phyloP scores from a whole-genome alignment of 1,140 invertebrate genomes.

The Dolichoris vasculosae region DNA sequence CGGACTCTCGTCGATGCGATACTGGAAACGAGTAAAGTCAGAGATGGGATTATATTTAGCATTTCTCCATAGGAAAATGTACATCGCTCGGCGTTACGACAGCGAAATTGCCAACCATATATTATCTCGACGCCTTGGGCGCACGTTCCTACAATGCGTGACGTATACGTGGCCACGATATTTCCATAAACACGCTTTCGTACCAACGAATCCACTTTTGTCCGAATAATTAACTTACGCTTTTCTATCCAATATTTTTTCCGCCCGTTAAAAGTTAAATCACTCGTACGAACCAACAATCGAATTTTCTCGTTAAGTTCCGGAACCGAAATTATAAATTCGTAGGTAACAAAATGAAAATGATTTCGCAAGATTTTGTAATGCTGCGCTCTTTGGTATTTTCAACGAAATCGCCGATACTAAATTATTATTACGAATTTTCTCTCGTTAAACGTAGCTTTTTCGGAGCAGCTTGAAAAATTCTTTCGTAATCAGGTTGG shows the following conservation, averaged over 20 bases:
- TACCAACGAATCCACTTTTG: neutral
- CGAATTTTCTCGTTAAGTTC: neutral
- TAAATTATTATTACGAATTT: no score
- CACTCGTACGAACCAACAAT: neutral
- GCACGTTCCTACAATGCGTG: neutral
- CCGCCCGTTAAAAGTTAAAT: conserved; percentile 1
- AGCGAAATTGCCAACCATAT: conserved; percentile 45
- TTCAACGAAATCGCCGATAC: no score
- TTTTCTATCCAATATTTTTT: neutral
- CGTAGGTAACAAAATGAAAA: neutral
- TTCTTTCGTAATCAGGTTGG: no score
- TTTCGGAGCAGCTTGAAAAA: no score
- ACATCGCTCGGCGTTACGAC: conserved; percentile 2
- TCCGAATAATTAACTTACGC: conserved; percentile 5
- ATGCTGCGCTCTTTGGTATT: no score
- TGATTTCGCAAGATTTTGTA: neutral
- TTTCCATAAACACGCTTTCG: conserved; percentile 14
- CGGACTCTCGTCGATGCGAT: neutral
- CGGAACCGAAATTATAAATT: neutral
- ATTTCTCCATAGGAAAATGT: conserved; percentile 3
- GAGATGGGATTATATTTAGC: conserved; percentile 20
- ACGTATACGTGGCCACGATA: neutral
- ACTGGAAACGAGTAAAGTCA: conserved; percentile 8
- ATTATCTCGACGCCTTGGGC: conserved; percentile 52
- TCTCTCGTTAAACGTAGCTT: no score